Percentiles rank a stretch among this genome's conserved stretches.
These are phyloP conservation scores for Stylophora pistillata DNA, from an alignment of 64 coral and sea anemone genomes.

Conservation along the genomic window DNA sequence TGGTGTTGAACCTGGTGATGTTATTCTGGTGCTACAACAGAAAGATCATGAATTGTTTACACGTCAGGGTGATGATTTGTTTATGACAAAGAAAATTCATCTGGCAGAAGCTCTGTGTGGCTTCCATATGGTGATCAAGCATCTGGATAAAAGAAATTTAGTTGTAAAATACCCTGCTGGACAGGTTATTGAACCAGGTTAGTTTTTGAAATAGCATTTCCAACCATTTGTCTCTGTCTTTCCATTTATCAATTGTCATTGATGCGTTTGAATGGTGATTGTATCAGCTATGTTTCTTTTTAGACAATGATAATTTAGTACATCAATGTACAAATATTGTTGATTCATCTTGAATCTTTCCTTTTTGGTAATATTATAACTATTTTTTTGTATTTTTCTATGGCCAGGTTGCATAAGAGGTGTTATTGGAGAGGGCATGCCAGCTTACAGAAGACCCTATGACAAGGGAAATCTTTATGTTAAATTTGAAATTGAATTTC, in stretches of 20 bases:
- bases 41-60: slow-evolving; percentile 86
- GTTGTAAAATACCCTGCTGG: slow-evolving; percentile 79
- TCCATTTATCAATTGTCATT: too few species aligned
- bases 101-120: slow-evolving; percentile 94
- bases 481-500: slow-evolving; percentile 95
- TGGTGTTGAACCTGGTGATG: slow-evolving; percentile 92
- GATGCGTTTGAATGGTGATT: too few species aligned
- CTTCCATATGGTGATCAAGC: slow-evolving; percentile 97
- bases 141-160: slow-evolving; percentile 93
- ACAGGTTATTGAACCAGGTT: slow-evolving; percentile 95
- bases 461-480: slow-evolving; percentile 96
- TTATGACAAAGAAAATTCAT: slow-evolving; percentile 78
- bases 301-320: too few species aligned
- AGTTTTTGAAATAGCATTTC: neutral
- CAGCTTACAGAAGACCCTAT: slow-evolving; percentile 76
- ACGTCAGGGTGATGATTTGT: slow-evolving; percentile 76
- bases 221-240: too few species aligned
- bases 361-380: too few species aligned
- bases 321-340: too few species aligned
- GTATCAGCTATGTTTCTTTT: too few species aligned
- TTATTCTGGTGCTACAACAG: slow-evolving; percentile 94
- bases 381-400: neutral
- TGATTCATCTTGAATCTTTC: too few species aligned
- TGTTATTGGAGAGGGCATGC: slow-evolving; percentile 91
- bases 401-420: slow-evolving; percentile 80